Percentiles rank a stretch among this genome's conserved stretches.
Evolutionary conservation across 2,113 vertebrate genomes (phyloP).

Genomic region (Tachycineta bicolor): DNA sequence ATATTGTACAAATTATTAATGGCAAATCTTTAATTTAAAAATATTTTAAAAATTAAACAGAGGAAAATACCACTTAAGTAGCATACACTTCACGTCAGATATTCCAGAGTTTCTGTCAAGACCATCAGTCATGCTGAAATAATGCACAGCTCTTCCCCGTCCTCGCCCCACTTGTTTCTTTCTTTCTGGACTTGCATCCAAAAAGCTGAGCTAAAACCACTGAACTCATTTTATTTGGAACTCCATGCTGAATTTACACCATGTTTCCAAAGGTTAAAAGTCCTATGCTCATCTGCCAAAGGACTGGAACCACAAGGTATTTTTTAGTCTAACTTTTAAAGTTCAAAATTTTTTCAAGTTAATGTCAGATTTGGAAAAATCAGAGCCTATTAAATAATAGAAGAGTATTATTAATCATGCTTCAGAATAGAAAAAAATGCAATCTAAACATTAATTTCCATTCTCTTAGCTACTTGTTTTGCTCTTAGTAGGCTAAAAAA

Average conservation of each 20-base stretch:
- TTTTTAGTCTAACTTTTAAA: conserved; percentile 65
- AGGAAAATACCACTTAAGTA: conserved; percentile 23
- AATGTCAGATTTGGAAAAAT: conserved; percentile 63
- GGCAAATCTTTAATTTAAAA: conserved; percentile 30
- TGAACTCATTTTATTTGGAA: conserved; percentile 65
- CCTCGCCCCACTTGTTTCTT: not conserved
- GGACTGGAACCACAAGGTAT: conserved; percentile 61
- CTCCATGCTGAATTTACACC: conserved; percentile 47
- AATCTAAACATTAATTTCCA: conserved; percentile 1
- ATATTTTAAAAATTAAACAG: not conserved
- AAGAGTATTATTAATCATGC: conserved; percentile 43
- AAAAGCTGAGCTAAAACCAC: conserved; percentile 65
- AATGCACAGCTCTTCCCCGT: conserved; percentile 20
- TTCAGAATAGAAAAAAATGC: conserved; percentile 5
- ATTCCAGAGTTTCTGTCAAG: conserved; percentile 36
- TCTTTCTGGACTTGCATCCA: conserved; percentile 50
- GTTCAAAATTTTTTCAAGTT: conserved; percentile 62
- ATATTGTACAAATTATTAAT: not conserved
- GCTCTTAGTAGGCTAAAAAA: not conserved
- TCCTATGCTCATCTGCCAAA: conserved; percentile 54
- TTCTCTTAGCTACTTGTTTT: conserved; percentile 29
- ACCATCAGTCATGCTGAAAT: conserved; percentile 61
- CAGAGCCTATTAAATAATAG: conserved; percentile 39
- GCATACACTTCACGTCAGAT: conserved; percentile 2
- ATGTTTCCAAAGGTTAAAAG: conserved; percentile 69